Percentiles rank a stretch among this genome's conserved stretches.
These are phyloP conservation scores for Nothura maculosa DNA, from an alignment of 2,797 vertebrate species.

Conservation along the genomic window DNA sequence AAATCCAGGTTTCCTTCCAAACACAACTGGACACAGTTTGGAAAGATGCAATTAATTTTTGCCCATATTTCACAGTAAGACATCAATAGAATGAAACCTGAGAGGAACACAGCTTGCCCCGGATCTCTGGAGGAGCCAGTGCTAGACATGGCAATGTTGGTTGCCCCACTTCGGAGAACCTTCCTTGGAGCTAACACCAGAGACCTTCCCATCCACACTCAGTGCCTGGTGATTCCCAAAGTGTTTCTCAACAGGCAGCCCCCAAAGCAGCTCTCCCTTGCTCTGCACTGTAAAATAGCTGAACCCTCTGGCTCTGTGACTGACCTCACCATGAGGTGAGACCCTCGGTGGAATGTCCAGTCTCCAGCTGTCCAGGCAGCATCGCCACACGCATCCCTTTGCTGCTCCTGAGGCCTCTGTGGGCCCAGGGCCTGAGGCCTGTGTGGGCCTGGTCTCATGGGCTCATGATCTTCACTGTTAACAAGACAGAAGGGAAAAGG, in stretches of 20 bases:
- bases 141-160: background rate
- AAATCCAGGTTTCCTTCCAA: background rate
- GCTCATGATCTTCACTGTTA: background rate
- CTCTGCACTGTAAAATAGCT: too few relatives aligned
- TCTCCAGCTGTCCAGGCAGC: too few relatives aligned
- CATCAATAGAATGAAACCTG: background rate
- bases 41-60: background rate
- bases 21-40: background rate
- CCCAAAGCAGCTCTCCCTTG: too few relatives aligned
- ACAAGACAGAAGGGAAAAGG: background rate
- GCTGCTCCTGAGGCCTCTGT: background rate
- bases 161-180: background rate
- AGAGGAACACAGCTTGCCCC: background rate
- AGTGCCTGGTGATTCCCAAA: background rate
- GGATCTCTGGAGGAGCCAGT: background rate
- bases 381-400: background rate
- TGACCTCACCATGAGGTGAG: too few relatives aligned
- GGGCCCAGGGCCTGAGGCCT: rapidly evolving
- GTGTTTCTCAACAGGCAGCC: too few relatives aligned
- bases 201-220: rapidly evolving
- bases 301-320: too few relatives aligned
- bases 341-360: too few relatives aligned
- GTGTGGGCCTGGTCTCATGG: background rate
- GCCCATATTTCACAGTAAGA: background rate
- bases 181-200: background rate